Evolutionary conservation across 2,888 invertebrate species (phyloP).

Genomic region (Lepidonotus clava): DNA sequence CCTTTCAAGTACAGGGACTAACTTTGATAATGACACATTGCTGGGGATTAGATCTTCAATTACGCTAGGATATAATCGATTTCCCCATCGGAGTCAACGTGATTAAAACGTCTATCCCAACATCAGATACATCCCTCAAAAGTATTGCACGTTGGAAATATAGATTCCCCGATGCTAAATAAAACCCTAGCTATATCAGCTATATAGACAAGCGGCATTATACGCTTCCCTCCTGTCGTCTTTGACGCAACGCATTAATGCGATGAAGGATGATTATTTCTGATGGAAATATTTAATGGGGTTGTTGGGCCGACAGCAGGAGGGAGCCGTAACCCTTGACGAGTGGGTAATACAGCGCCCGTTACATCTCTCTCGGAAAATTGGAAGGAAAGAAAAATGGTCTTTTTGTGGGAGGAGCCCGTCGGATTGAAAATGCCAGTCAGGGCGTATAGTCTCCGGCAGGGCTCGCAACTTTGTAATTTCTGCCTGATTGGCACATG

Average conservation of each 20-base stretch:
- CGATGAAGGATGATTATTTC: background rate
- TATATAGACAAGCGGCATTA: too few species aligned
- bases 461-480: background rate
- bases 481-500: background rate
- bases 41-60: too few species aligned
- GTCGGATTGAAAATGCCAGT: conserved; percentile 2
- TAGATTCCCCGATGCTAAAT: too few species aligned
- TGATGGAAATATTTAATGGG: background rate
- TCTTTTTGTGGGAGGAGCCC: background rate
- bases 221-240: too few species aligned
- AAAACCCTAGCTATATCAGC: too few species aligned
- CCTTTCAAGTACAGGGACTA: too few species aligned
- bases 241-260: background rate
- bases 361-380: background rate
- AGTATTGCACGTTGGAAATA: too few species aligned
- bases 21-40: too few species aligned
- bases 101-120: too few species aligned
- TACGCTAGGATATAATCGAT: too few species aligned
- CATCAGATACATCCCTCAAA: too few species aligned
- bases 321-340: background rate
- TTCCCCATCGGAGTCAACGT: too few species aligned
- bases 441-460: background rate
- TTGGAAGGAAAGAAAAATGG: background rate
- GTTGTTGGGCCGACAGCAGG: background rate
- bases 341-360: background rate